These are phyloP conservation scores for Proales similis DNA, from an alignment of 1,140 invertebrate species.

Conservation along the genomic window DNA sequence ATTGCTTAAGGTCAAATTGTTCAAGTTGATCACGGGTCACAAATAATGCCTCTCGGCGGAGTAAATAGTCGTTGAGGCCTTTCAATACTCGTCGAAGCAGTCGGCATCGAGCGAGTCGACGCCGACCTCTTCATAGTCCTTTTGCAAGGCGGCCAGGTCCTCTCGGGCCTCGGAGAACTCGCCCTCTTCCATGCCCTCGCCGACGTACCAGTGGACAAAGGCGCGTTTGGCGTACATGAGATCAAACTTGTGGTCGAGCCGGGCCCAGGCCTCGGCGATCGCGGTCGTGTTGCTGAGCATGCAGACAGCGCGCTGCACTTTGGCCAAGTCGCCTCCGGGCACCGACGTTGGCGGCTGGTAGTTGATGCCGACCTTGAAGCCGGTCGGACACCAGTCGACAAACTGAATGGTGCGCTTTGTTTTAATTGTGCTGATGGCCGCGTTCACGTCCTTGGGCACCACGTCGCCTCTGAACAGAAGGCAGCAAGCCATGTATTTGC, in stretches of 20 bases:
- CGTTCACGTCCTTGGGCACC: conserved; percentile 55
- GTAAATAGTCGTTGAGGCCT: too few species aligned
- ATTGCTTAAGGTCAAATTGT: too few species aligned
- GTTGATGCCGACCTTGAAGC: conserved; percentile 64
- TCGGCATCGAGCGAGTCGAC: conserved; percentile 38
- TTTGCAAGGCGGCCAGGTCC: conserved; percentile 41
- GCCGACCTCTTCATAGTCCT: conserved; percentile 42
- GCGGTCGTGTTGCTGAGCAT: conserved; percentile 69
- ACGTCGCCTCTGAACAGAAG: conserved; percentile 56
- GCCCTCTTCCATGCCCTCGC: conserved; percentile 56
- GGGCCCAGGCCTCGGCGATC: conserved; percentile 62
- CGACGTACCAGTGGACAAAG: conserved; percentile 46
- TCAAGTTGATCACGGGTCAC: too few species aligned
- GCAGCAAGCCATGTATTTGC: conserved; percentile 55
- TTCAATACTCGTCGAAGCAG: too few species aligned
- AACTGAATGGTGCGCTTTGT: conserved; percentile 57
- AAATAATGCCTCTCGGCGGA: too few species aligned
- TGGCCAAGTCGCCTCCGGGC: conserved; percentile 70
- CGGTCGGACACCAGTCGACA: conserved; percentile 55
- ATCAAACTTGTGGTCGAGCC: conserved; percentile 54
- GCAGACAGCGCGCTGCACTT: conserved; percentile 74
- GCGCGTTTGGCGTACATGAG: conserved; percentile 40
- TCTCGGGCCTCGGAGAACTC: conserved; percentile 47
- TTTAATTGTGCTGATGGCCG: conserved; percentile 54
- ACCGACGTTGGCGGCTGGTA: conserved; percentile 67